Evolutionary conservation across 1,140 invertebrate genomes (phyloP).

Genomic region (Caenorhabditis latens): DNA sequence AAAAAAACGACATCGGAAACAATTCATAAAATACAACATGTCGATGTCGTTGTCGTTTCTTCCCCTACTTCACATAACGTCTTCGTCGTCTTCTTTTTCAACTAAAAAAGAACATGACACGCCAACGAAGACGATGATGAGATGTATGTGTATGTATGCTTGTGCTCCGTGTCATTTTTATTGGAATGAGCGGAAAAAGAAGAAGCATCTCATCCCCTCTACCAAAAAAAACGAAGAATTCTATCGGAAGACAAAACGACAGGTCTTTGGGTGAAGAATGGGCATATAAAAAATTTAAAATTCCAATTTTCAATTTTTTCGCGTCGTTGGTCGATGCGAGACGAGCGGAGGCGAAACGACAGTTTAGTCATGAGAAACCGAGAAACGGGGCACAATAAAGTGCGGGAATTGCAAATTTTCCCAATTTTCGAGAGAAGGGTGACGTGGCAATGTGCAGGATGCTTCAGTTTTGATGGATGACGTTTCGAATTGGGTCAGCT

Average conservation of each 20-base stretch:
- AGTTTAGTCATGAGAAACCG: not conserved
- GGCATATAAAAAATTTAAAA: no score
- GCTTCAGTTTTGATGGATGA: no score
- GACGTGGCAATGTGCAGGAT: no score
- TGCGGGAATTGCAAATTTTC: not conserved
- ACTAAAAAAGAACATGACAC: slow-evolving; percentile 39
- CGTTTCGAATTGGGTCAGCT: no score
- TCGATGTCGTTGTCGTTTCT: slow-evolving; percentile 17
- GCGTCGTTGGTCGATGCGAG: not conserved
- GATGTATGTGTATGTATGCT: not conserved
- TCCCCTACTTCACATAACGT: slow-evolving; percentile 1
- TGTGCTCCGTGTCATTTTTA: not conserved
- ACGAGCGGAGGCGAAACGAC: not conserved
- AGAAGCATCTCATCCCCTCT: not conserved
- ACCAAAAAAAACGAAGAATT: no score
- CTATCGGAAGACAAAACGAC: no score
- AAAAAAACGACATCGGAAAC: slow-evolving; percentile 45
- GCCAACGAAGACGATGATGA: slow-evolving; percentile 5
- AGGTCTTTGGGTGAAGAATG: no score
- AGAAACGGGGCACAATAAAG: not conserved
- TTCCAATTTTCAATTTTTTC: not conserved
- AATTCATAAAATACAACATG: slow-evolving; percentile 44
- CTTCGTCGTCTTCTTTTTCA: not conserved
- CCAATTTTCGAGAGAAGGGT: not conserved
- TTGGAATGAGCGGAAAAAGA: slow-evolving; percentile 3